Conservation (phyloP, 2,888 invertebrate genomes). For the Cheilosia vernalis region DNA sequence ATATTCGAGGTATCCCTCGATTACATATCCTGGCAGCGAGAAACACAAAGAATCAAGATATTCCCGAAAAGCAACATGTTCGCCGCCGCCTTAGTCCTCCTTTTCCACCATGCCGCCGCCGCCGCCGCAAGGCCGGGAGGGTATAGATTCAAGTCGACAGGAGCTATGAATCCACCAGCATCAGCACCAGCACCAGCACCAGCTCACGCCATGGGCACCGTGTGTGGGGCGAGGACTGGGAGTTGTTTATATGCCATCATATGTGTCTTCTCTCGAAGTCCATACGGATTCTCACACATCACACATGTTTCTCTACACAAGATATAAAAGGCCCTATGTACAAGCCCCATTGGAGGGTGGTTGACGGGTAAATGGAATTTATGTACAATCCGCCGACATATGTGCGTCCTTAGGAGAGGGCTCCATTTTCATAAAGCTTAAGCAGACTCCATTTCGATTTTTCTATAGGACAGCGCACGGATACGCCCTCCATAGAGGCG, state of each 20-base stretch:
- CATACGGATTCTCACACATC: slow-evolving; percentile 84
- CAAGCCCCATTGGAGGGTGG: slow-evolving; percentile 74
- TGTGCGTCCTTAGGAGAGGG: slow-evolving; percentile 78
- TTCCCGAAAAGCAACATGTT: slow-evolving; percentile 75
- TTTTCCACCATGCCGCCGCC: slow-evolving; percentile 34
- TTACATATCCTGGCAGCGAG: slow-evolving; percentile 70
- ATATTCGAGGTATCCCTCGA: slow-evolving; percentile 73
- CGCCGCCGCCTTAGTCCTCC: slow-evolving; percentile 71
- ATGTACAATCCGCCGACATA: slow-evolving; percentile 77
- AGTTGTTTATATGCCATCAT: slow-evolving; percentile 83
- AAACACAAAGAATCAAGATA: slow-evolving; percentile 75
- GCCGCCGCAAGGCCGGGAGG: slow-evolving; percentile 1
- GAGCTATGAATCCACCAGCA: background rate
- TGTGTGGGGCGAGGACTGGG: slow-evolving; percentile 72
- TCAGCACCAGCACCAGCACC: slow-evolving; percentile 2
- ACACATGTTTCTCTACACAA: slow-evolving; percentile 82
- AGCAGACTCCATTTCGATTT: slow-evolving; percentile 81
- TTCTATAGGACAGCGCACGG: slow-evolving; percentile 80
- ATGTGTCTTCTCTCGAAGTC: slow-evolving; percentile 81
- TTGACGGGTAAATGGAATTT: slow-evolving; percentile 66
- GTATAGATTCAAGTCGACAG: slow-evolving; percentile 32
- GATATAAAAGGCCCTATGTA: slow-evolving; percentile 72
- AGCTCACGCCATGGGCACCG: slow-evolving; percentile 20
- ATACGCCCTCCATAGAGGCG: slow-evolving; percentile 42
- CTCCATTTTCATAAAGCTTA: slow-evolving; percentile 61